Percentiles rank a stretch among this genome's conserved stretches.
Evolutionary conservation across 2,113 vertebrate genomes (phyloP).

Genomic region (Entomyzon cyanotis): DNA sequence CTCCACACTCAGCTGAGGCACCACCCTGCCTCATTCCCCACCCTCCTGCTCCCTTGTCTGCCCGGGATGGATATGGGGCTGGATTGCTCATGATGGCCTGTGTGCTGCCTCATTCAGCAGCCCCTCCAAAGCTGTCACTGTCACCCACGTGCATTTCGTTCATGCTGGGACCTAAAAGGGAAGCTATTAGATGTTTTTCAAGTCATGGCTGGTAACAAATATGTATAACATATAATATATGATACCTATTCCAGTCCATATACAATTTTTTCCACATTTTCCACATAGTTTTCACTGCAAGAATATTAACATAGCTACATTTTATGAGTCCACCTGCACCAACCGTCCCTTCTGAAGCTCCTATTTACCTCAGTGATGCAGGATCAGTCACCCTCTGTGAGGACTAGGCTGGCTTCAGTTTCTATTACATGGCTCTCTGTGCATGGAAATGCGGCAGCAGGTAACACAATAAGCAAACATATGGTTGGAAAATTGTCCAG

Average conservation of each 20-base stretch:
- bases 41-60: not conserved
- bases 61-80: not conserved
- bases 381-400: not conserved
- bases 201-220: not conserved
- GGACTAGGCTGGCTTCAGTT: not conserved
- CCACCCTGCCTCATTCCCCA: not conserved
- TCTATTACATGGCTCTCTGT: not conserved
- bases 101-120: not conserved
- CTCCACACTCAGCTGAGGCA: not conserved
- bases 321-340: not conserved
- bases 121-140: not conserved
- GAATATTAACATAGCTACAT: rapidly evolving
- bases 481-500: conserved; percentile 35
- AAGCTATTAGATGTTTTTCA: not conserved
- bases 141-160: rapidly evolving
- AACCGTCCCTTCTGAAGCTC: not conserved
- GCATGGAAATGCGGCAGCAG: conserved; percentile 8
- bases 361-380: not conserved
- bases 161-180: not conserved
- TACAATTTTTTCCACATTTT: rapidly evolving
- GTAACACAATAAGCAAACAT: conserved; percentile 38
- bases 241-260: not conserved
- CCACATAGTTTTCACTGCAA: not conserved
- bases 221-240: no score
- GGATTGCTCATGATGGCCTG: rapidly evolving